phyloP scores from a whole-genome alignment of 1,140 invertebrate genomes.

The Sycophaga agraensis region DNA sequence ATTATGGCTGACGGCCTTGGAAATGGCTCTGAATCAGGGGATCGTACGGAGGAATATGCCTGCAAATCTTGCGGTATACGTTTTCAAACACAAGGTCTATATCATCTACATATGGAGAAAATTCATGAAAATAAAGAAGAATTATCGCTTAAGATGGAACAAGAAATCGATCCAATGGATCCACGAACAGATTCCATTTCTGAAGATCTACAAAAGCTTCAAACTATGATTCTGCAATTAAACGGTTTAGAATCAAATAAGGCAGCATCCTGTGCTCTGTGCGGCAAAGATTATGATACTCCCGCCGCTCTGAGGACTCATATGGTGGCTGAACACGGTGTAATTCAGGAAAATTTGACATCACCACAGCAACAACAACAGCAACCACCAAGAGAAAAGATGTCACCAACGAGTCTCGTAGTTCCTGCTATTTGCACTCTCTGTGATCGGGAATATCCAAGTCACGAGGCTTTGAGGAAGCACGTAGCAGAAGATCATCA shows the following conservation, averaged over 20 bases:
- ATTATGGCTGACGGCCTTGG: constrained; percentile 60
- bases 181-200: constrained; percentile 64
- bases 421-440: constrained; percentile 51
- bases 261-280: constrained; percentile 62
- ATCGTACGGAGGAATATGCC: constrained; percentile 53
- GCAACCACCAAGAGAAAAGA: constrained; percentile 36
- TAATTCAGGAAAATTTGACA: constrained; percentile 39
- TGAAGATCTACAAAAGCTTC: constrained; percentile 83
- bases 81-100: constrained; percentile 60
- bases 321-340: constrained; percentile 64
- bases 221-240: constrained; percentile 88
- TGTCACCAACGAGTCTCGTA: constrained; percentile 42
- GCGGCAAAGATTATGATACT: constrained; percentile 65
- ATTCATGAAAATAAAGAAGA: constrained; percentile 55
- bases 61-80: constrained; percentile 61
- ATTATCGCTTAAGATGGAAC: constrained; percentile 42
- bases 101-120: constrained; percentile 57
- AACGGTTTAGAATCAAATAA: constrained; percentile 72
- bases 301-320: constrained; percentile 62
- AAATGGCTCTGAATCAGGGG: constrained; percentile 42
- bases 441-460: constrained; percentile 63
- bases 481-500: constrained; percentile 63
- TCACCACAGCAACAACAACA: constrained; percentile 25
- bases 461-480: constrained; percentile 60
- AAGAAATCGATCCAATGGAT: constrained; percentile 37